Conservation (phyloP, 2,113 vertebrate species). For the Xerus inauris region DNA sequence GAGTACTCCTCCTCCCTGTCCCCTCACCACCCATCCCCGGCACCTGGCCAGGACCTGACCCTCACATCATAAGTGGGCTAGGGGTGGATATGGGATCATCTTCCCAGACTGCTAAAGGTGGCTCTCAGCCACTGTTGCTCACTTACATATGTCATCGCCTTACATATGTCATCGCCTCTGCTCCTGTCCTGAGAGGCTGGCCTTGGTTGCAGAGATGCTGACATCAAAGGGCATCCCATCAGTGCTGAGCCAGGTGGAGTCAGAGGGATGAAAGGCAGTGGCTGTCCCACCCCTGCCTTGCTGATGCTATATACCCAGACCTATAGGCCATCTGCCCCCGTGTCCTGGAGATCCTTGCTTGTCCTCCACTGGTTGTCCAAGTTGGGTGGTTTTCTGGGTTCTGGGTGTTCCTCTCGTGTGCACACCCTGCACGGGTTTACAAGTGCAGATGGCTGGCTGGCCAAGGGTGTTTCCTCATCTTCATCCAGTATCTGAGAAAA, state of each 20-base stretch:
- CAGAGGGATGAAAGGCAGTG: neutral
- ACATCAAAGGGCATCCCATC: neutral
- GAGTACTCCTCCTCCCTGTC: neutral
- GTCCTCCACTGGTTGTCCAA: neutral
- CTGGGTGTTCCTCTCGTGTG: no score
- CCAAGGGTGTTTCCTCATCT: neutral
- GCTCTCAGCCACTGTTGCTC: neutral
- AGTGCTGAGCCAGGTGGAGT: neutral
- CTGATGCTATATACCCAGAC: neutral
- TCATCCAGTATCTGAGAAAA: neutral
- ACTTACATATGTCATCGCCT: neutral
- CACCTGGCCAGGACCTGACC: neutral
- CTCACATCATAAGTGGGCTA: fast-evolving
- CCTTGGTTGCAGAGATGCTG: neutral
- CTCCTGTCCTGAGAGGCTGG: neutral
- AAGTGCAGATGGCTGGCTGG: neutral
- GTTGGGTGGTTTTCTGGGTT: neutral
- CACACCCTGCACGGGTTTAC: neutral
- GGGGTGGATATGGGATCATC: neutral
- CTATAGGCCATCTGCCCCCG: neutral
- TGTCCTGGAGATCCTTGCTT: neutral
- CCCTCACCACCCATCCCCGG: fast-evolving
- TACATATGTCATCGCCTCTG: neutral
- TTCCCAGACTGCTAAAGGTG: neutral
- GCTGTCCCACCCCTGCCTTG: neutral